Percentiles rank a stretch among this genome's conserved stretches.
These are phyloP conservation scores for Carcharodon carcharias DNA, from an alignment of 2,797 vertebrate genomes.

Conservation along the genomic window DNA sequence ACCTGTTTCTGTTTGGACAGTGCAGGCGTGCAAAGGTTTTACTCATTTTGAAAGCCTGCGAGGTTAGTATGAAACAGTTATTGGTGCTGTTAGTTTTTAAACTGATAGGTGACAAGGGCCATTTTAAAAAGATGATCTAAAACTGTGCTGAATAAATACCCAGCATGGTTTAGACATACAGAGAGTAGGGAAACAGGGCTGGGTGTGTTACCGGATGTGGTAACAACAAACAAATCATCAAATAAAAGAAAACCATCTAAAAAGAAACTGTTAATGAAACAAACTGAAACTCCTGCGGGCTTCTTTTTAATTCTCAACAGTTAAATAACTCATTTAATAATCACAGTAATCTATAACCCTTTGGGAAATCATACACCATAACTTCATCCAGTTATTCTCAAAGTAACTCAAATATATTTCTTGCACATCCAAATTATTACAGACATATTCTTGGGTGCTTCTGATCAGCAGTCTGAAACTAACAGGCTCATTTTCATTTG, in stretches of 20 bases:
- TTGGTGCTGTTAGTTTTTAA: no score
- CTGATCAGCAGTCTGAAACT: not conserved
- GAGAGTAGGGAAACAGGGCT: not conserved
- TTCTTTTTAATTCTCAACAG: not conserved
- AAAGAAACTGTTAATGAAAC: not conserved
- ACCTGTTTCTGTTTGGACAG: not conserved
- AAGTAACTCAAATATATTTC: not conserved
- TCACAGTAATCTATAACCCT: not conserved
- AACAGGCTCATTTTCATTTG: not conserved
- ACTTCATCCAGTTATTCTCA: not conserved
- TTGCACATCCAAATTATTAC: not conserved
- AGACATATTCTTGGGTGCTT: not conserved
- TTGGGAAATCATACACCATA: not conserved
- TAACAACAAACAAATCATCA: not conserved
- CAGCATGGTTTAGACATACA: not conserved
- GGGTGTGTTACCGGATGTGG: not conserved
- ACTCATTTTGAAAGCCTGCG: not conserved
- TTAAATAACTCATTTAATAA: not conserved
- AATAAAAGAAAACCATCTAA: not conserved
- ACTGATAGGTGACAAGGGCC: no score
- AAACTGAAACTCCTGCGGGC: not conserved
- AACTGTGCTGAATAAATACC: not conserved
- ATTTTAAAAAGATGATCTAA: not conserved
- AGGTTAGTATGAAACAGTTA: not conserved
- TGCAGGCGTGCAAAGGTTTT: not conserved